phyloP scores from a whole-genome alignment of 2,797 vertebrate genomes.

The Odontamblyopus lacepedii region DNA sequence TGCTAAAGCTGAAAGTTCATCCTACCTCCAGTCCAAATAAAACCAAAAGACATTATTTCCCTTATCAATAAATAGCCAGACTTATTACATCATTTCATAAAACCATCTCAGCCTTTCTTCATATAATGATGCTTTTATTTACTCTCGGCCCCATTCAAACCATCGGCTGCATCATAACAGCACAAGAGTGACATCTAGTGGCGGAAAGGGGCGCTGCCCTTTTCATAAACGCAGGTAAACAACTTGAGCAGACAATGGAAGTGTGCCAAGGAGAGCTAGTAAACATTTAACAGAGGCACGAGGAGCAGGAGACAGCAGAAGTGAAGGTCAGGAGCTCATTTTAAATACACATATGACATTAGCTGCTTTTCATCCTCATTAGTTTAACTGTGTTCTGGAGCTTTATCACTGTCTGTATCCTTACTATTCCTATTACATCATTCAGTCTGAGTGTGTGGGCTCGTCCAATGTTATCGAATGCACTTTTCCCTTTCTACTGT shows the following conservation, averaged over 20 bases:
- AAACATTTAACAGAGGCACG: slow-evolving; percentile 22
- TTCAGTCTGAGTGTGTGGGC: not conserved
- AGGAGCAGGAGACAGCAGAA: not conserved
- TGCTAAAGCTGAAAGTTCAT: slow-evolving; percentile 7
- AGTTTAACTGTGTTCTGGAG: slow-evolving; percentile 4
- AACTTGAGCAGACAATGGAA: slow-evolving; percentile 57
- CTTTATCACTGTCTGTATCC: slow-evolving; percentile 11
- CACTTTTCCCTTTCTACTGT: not conserved
- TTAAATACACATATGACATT: slow-evolving; percentile 17
- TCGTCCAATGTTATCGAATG: not conserved
- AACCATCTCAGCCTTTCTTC: slow-evolving; percentile 45
- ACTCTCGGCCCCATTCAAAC: slow-evolving; percentile 41
- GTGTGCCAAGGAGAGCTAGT: slow-evolving; percentile 20
- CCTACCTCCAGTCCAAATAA: slow-evolving; percentile 9
- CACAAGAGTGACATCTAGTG: slow-evolving; percentile 70
- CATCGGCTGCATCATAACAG: slow-evolving; percentile 18
- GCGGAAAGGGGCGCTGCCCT: slow-evolving; percentile 16
- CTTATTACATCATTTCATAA: slow-evolving; percentile 51
- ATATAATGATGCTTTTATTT: slow-evolving; percentile 49
- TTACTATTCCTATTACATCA: slow-evolving; percentile 8
- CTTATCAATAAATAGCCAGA: slow-evolving; percentile 14
- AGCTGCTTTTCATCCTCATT: slow-evolving; percentile 12
- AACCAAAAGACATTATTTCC: slow-evolving; percentile 12
- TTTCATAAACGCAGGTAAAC: slow-evolving; percentile 45
- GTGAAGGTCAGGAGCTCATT: slow-evolving; percentile 14